Percentiles rank a stretch among this genome's conserved stretches.
phyloP scores from a whole-genome alignment of 2,113 vertebrate species.

The Axis porcinus region DNA sequence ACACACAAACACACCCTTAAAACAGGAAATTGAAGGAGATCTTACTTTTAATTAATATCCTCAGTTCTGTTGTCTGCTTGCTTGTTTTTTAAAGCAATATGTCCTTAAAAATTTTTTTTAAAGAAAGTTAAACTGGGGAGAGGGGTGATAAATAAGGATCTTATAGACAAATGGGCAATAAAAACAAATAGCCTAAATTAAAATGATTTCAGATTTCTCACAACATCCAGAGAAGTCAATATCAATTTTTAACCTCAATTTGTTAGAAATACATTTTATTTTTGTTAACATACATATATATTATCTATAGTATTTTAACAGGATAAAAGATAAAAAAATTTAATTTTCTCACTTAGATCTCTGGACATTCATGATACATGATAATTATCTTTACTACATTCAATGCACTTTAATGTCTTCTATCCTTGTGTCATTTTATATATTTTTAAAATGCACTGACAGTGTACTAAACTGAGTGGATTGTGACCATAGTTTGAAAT shows the following conservation, averaged over 20 bases:
- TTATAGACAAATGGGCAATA: neutral
- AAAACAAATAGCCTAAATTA: slow-evolving; percentile 11
- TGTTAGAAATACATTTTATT: neutral
- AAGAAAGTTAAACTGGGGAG: neutral
- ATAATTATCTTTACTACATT: neutral
- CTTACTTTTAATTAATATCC: neutral
- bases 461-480: neutral
- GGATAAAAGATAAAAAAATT: neutral
- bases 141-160: neutral
- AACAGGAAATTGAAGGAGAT: neutral
- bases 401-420: neutral
- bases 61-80: neutral
- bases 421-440: neutral
- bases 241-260: neutral
- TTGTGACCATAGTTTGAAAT: neutral
- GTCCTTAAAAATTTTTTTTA: neutral
- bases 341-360: neutral
- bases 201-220: neutral
- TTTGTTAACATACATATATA: neutral
- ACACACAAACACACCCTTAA: neutral
- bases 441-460: neutral
- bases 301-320: neutral
- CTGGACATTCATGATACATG: neutral
- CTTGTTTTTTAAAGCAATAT: neutral
- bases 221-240: neutral